Evolutionary conservation across 2,797 vertebrate genomes (phyloP).

Genomic region (Anisognathus igniventris): DNA sequence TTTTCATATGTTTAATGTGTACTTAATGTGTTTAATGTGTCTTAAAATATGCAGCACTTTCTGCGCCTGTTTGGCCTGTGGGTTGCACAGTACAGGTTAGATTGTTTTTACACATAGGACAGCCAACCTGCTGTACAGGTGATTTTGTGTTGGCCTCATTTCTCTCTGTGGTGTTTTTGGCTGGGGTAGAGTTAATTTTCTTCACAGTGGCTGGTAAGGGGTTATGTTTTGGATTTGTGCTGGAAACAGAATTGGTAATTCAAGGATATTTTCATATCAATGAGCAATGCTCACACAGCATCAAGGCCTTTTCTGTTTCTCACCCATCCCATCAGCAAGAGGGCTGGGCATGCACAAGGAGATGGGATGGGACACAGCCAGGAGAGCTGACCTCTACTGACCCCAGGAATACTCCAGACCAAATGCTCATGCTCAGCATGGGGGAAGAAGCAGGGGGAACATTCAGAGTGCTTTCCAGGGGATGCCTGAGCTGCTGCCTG

Average conservation of each 20-base stretch:
- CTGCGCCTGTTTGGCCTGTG: not conserved
- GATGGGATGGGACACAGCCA: not conserved
- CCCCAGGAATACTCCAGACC: not conserved
- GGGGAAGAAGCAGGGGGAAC: not conserved
- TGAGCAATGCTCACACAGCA: not conserved
- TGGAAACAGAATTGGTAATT: not conserved
- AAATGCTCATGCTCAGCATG: not conserved
- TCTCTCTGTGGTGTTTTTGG: not conserved
- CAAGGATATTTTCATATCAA: not conserved
- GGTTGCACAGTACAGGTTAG: not conserved
- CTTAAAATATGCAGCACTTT: not conserved
- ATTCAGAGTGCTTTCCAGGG: not conserved
- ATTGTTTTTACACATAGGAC: not conserved
- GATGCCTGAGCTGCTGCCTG: not conserved
- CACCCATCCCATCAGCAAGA: not conserved
- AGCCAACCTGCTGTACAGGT: not conserved
- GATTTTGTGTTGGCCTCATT: not conserved
- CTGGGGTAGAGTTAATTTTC: not conserved
- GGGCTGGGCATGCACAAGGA: rapidly evolving
- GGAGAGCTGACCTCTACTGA: not conserved
- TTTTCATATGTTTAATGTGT: not conserved
- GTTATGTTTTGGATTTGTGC: not conserved
- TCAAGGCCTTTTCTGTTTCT: not conserved
- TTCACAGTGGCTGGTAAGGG: not conserved
- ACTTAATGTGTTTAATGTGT: not conserved